Conservation (phyloP, 2,888 invertebrate species). For the Lasioglossum oenotherae region DNA sequence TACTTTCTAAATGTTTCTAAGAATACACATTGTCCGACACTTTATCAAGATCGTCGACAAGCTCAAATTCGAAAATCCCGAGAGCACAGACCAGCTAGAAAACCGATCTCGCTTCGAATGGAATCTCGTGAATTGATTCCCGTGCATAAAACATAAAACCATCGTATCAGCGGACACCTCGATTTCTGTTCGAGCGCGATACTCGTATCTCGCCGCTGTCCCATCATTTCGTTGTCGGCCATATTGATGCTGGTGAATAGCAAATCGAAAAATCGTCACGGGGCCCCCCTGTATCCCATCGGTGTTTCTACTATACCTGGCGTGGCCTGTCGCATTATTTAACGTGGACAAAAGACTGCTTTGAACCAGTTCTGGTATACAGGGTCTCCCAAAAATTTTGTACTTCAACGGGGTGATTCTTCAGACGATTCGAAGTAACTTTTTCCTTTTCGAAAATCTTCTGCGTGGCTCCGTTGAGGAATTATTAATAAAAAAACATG, state of each 20-base stretch:
- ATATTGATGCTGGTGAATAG: neutral
- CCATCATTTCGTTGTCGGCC: neutral
- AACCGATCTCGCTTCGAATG: neutral
- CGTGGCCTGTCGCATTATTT: neutral
- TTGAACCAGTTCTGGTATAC: neutral
- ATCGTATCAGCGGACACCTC: too few relatives aligned
- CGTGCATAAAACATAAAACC: neutral
- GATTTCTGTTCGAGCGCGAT: neutral
- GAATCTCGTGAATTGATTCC: neutral
- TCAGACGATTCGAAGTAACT: too few relatives aligned
- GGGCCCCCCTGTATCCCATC: neutral
- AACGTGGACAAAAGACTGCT: conserved; percentile 36
- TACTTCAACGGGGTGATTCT: too few relatives aligned
- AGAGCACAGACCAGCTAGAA: neutral
- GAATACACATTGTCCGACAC: too few relatives aligned
- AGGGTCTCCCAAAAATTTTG: too few relatives aligned
- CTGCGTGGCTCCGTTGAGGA: too few relatives aligned
- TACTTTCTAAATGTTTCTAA: too few relatives aligned
- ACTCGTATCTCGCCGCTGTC: neutral
- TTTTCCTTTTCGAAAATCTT: too few relatives aligned
- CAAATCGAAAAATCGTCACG: conserved; percentile 1
- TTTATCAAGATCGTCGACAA: neutral
- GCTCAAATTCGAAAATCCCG: neutral
- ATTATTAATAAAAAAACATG: too few relatives aligned
- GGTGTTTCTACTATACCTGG: neutral